Evolutionary conservation across 2,888 invertebrate species (phyloP).

Genomic region (Stenchaetothrips biformis): DNA sequence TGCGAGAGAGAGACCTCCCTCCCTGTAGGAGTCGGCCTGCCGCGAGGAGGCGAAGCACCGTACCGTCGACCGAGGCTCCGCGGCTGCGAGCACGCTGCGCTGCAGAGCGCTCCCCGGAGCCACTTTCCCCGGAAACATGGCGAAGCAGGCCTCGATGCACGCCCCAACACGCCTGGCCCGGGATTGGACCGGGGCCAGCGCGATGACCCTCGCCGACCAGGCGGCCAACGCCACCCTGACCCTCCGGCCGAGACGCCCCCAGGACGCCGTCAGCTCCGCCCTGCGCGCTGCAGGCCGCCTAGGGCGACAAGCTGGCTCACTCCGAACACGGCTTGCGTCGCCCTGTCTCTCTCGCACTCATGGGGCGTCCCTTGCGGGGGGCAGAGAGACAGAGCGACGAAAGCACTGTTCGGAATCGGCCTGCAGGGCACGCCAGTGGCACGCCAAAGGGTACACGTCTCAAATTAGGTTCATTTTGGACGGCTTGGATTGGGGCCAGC

Average conservation of each 20-base stretch:
- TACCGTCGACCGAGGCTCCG: not conserved
- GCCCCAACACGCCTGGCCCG: not conserved
- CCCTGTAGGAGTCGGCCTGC: not conserved
- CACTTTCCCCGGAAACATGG: conserved; percentile 18
- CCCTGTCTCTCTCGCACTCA: no score
- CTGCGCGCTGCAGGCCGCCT: no score
- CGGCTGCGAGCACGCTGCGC: not conserved
- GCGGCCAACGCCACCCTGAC: not conserved
- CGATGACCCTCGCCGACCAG: not conserved
- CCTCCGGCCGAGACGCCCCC: not conserved
- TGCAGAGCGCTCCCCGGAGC: not conserved
- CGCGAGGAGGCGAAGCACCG: not conserved
- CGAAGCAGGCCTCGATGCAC: not conserved
- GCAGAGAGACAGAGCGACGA: no score
- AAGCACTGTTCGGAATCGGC: no score
- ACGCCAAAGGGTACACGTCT: not conserved
- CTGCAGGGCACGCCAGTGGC: no score
- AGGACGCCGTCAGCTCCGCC: no score
- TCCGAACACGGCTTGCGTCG: no score
- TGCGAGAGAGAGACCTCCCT: no score
- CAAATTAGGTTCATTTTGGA: conserved; percentile 24
- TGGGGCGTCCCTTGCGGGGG: no score
- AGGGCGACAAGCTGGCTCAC: no score
- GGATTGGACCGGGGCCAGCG: not conserved
- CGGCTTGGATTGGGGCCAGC: conserved; percentile 19